phyloP scores from a whole-genome alignment of 2,113 vertebrate species.

The Eulemur rufifrons region DNA sequence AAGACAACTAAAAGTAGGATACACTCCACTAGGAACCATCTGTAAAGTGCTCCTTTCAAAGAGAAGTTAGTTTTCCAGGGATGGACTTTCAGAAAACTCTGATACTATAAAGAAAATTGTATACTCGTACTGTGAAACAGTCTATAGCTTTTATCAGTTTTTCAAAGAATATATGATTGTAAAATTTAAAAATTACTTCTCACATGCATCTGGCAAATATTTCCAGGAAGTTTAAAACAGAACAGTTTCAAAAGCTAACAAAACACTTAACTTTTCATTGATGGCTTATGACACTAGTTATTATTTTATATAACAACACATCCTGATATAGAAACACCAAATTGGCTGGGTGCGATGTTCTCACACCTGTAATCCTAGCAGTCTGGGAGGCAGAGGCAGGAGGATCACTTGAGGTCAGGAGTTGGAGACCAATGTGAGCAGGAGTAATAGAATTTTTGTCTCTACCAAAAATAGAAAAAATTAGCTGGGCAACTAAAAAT shows the following conservation, averaged over 20 bases:
- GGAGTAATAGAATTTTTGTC: too few relatives aligned
- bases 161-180: not conserved
- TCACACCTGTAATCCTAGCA: too few relatives aligned
- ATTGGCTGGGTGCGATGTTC: not conserved
- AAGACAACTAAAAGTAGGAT: not conserved
- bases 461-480: too few relatives aligned
- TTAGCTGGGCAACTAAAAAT: too few relatives aligned
- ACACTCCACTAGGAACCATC: too few relatives aligned
- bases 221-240: not conserved
- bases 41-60: not conserved
- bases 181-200: not conserved
- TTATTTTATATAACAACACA: not conserved
- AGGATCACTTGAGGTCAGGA: too few relatives aligned
- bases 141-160: not conserved
- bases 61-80: not conserved
- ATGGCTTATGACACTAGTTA: not conserved
- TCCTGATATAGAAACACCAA: not conserved
- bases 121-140: not conserved
- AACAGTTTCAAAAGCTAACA: not conserved
- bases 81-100: not conserved
- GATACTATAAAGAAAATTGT: not conserved
- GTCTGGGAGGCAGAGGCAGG: too few relatives aligned
- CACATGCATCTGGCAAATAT: not conserved
- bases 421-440: too few relatives aligned
- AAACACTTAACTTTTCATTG: not conserved